Evolutionary conservation across 1,140 invertebrate genomes (phyloP).

Genomic region (Oedothorax gibbosus): DNA sequence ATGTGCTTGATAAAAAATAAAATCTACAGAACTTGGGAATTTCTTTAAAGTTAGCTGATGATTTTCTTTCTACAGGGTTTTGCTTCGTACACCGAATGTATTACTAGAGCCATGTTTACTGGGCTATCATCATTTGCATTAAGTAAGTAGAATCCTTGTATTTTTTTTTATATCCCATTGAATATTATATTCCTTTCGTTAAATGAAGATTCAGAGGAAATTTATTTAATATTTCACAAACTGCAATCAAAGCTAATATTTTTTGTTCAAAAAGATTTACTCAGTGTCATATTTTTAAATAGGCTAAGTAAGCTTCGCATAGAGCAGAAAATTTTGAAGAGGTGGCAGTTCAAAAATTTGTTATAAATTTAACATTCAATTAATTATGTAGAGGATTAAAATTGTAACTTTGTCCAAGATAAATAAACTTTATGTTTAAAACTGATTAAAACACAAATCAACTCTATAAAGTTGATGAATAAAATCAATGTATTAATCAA

Average conservation of each 20-base stretch:
- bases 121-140: conserved; percentile 70
- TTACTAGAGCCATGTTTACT: conserved; percentile 71
- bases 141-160: conserved; percentile 64
- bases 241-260: background rate
- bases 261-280: background rate
- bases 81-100: conserved; percentile 72
- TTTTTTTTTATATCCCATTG: background rate
- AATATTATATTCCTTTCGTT: background rate
- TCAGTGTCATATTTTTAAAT: background rate
- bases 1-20: background rate
- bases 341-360: too few species aligned
- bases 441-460: too few species aligned
- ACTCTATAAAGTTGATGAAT: too few species aligned
- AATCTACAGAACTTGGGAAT: background rate
- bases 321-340: background rate
- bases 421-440: too few species aligned
- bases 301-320: background rate
- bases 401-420: too few species aligned
- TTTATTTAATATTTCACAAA: background rate
- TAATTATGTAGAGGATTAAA: too few species aligned
- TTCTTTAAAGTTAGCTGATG: background rate
- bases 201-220: background rate
- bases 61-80: conserved; percentile 65
- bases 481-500: too few species aligned
- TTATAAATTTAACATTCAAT: too few species aligned